Evolutionary conservation across 2,888 invertebrate genomes (phyloP), one percentile per base, ranked within the genome.

Genomic region (Blastobasis adustella): DNA sequence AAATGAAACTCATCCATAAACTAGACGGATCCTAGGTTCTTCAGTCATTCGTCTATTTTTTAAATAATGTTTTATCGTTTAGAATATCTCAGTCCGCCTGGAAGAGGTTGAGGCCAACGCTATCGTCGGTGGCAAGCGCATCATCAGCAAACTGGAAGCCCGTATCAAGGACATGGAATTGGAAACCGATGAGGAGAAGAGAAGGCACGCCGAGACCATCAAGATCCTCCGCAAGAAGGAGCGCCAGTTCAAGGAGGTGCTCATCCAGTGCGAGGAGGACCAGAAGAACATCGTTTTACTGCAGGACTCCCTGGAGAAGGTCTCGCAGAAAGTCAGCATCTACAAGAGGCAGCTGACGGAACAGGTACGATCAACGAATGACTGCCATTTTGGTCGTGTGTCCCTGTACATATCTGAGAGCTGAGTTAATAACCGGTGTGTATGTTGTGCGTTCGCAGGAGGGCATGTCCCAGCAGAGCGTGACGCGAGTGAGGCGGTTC

Each of bases 221-320:
- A 98, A 98, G 92, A 97, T 98, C 82, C 91, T 98, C 77, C 95
- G 98, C 89, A 98, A 98, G 93, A 98, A 98, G 93, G 98, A 98
- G 82, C 96, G 98, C 74, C 93, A 94, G 74, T 94, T 98, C 76
- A 98, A 98, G 91, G 98, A 98, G 87, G 93, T 98, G 61, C 93
- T 97, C 89, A 94, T 98, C 70, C 96, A 97, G 84, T 95, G 96
- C 75, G 98, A 98, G 86, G 98, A 98, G 84, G 98, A 98, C 89
- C 95, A 98, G 88, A 98, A 97, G 93, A 97, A 96, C 90, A 95
- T 98, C 73, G 89, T 93, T 63, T 91, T 98, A 71, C 93, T 98
- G 67, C 97, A 97, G 85, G 98, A 98, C 82, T 90, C 94, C 49
- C 90, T 96, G 70, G 97, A 97, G 84, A 97, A 97, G 89, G 87